Percentiles rank a stretch among this genome's conserved stretches.
Conservation (phyloP, 2,113 vertebrate species). For the Varanus salvator region DNA sequence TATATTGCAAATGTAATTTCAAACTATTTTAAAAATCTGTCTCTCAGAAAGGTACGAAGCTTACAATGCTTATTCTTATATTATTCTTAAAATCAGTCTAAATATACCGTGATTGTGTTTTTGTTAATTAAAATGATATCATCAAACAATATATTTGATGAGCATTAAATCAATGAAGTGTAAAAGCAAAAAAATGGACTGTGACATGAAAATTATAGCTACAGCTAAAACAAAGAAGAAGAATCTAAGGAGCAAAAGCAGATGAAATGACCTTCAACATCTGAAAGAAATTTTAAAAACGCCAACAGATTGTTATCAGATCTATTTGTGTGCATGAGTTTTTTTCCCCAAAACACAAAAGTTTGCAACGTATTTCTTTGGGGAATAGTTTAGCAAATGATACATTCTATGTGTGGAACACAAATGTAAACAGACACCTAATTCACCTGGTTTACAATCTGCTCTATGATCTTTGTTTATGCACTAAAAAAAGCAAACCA, state of each 20-base stretch:
- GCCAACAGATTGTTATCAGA: slow-evolving; percentile 78
- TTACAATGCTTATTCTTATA: too few relatives aligned
- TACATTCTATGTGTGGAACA: slow-evolving; percentile 75
- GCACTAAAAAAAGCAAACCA: slow-evolving; percentile 58
- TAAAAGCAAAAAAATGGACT: slow-evolving; percentile 59
- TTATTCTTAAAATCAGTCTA: slow-evolving; percentile 9
- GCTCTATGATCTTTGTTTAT: slow-evolving; percentile 78
- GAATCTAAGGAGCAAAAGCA: slow-evolving; percentile 52
- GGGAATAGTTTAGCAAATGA: slow-evolving; percentile 79
- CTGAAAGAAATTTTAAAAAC: slow-evolving; percentile 73
- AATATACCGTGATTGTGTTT: not conserved
- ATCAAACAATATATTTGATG: slow-evolving; percentile 57
- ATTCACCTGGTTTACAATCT: slow-evolving; percentile 79
- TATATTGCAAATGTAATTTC: slow-evolving; percentile 7
- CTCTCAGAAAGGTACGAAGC: not conserved
- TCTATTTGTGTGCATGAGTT: slow-evolving; percentile 56
- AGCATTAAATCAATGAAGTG: slow-evolving; percentile 58
- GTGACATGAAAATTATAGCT: slow-evolving; percentile 44
- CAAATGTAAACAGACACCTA: slow-evolving; percentile 74
- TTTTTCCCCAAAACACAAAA: slow-evolving; percentile 41
- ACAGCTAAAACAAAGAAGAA: slow-evolving; percentile 49
- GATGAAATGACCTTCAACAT: slow-evolving; percentile 66
- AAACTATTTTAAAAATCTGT: slow-evolving; percentile 33
- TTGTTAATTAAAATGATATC: slow-evolving; percentile 57
- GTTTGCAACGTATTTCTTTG: slow-evolving; percentile 78